phyloP scores from a whole-genome alignment of 2,113 vertebrate genomes.

The Strix uralensis region DNA sequence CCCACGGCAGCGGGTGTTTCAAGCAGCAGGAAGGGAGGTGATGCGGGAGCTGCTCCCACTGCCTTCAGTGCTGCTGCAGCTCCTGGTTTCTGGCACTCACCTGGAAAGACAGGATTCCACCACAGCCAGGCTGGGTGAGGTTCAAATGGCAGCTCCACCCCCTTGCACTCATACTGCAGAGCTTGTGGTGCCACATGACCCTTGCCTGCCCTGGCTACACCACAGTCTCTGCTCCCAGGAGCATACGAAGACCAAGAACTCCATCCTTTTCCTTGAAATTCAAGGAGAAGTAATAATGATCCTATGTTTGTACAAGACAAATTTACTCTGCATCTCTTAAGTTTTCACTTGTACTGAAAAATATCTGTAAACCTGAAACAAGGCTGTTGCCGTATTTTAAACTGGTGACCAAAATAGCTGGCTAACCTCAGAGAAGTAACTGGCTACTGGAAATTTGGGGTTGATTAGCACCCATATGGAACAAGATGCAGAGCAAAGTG shows the following conservation, averaged over 20 bases:
- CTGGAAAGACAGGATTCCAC: background rate
- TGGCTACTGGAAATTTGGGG: background rate
- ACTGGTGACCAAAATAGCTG: background rate
- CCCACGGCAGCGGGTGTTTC: background rate
- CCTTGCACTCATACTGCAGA: background rate
- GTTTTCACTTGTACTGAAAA: background rate
- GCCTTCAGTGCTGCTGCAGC: background rate
- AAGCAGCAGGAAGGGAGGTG: background rate
- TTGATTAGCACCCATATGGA: background rate
- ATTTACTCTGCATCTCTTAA: background rate
- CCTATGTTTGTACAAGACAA: background rate
- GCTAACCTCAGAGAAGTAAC: background rate
- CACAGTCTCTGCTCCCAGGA: background rate
- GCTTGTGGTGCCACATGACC: fast-evolving
- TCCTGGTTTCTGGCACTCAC: background rate
- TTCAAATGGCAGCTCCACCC: background rate
- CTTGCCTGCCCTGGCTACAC: no score
- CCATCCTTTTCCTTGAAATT: background rate
- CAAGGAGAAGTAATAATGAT: background rate
- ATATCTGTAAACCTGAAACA: background rate
- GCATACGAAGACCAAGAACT: background rate
- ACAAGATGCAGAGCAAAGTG: background rate
- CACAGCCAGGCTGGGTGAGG: background rate
- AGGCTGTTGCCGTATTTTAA: background rate
- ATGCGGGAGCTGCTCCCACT: background rate